Percentiles rank a stretch among this genome's conserved stretches.
These are phyloP conservation scores for Heterocephalus glaber DNA, from an alignment of 2,113 vertebrate species.

Conservation along the genomic window DNA sequence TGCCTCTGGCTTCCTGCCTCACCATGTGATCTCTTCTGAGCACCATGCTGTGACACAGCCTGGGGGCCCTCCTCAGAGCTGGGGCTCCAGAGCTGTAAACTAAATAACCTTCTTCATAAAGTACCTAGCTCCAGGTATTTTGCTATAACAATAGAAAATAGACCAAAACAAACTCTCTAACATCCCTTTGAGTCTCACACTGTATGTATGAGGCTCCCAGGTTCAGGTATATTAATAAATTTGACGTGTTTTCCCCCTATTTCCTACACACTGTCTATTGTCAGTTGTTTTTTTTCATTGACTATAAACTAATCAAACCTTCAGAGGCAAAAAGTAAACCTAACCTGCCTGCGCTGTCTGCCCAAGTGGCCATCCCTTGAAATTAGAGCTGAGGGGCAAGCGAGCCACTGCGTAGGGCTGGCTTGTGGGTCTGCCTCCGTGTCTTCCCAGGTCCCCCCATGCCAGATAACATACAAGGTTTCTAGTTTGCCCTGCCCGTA, in stretches of 20 bases:
- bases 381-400: not conserved
- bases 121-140: not conserved
- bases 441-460: not conserved
- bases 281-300: not conserved
- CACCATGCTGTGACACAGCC: not conserved
- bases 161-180: not conserved
- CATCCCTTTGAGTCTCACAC: not conserved
- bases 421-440: not conserved
- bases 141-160: not conserved
- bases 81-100: not conserved
- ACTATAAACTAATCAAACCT: not conserved
- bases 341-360: not conserved
- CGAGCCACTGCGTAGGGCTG: not conserved
- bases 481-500: not conserved
- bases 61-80: not conserved
- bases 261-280: not conserved
- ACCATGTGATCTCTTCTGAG: not conserved
- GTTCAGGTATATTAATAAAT: not conserved
- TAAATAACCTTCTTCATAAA: not conserved
- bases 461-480: not conserved
- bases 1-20: not conserved
- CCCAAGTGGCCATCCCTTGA: not conserved
- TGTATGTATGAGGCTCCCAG: too few species aligned
- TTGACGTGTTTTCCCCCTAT: not conserved
- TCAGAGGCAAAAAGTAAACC: not conserved